Percentiles rank a stretch among this genome's conserved stretches.
These are phyloP conservation scores for Anarsia innoxiella DNA, from an alignment of 2,888 invertebrate species.

Conservation along the genomic window DNA sequence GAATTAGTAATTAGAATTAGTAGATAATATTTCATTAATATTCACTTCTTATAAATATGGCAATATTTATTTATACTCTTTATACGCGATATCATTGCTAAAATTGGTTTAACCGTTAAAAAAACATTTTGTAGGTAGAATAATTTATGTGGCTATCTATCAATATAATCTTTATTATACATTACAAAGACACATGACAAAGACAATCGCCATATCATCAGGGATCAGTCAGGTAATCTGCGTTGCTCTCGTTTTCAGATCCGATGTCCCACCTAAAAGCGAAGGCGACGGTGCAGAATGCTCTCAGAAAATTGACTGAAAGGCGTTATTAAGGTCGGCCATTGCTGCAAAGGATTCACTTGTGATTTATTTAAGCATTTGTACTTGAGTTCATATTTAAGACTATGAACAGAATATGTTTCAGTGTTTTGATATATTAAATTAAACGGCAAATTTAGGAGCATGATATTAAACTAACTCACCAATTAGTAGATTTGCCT, in stretches of 20 bases:
- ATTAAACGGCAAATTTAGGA: not conserved
- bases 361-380: slow-evolving; percentile 58
- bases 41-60: slow-evolving; percentile 2
- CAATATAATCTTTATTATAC: slow-evolving; percentile 20
- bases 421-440: slow-evolving; percentile 1
- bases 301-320: slow-evolving; percentile 72
- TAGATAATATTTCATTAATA: slow-evolving; percentile 25
- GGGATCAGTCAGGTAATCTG: too few species aligned
- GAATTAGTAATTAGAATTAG: slow-evolving; percentile 34
- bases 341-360: slow-evolving; percentile 30
- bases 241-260: slow-evolving; percentile 48
- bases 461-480: not conserved
- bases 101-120: too few species aligned
- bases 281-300: slow-evolving; percentile 73
- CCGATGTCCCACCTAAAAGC: slow-evolving; percentile 71
- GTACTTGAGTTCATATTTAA: too few species aligned
- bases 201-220: too few species aligned
- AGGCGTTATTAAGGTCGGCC: slow-evolving; percentile 51
- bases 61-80: too few species aligned
- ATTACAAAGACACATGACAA: slow-evolving; percentile 15
- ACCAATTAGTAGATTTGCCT: slow-evolving; percentile 1
- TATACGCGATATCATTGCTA: slow-evolving; percentile 14
- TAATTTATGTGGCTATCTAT: too few species aligned
- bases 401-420: not conserved
- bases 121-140: not conserved